Percentiles rank a stretch among this genome's conserved stretches.
phyloP scores from a whole-genome alignment of 2,113 vertebrate genomes.

The Malurus alboscapulatus region DNA sequence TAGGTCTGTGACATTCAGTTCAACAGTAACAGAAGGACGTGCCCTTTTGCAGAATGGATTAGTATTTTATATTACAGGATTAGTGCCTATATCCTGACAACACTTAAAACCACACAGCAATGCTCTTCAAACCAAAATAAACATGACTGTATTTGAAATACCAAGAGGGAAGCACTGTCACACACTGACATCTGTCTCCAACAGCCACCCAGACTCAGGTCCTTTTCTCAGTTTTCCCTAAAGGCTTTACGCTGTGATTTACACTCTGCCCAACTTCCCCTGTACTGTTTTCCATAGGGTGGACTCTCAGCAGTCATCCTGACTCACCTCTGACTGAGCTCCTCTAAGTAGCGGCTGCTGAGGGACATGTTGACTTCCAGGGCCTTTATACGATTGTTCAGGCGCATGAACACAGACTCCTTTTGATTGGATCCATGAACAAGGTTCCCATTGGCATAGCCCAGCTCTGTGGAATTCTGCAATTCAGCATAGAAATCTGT shows the following conservation, averaged over 20 bases:
- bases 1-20: neutral
- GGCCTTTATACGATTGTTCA: constrained; percentile 98
- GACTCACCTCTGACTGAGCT: constrained; percentile 94
- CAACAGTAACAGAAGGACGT: neutral
- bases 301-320: neutral
- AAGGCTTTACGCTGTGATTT: neutral
- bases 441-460: constrained; percentile 85
- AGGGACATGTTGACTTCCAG: constrained; percentile 99
- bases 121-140: neutral
- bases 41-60: neutral
- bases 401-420: constrained; percentile 97
- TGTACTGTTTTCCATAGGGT: neutral
- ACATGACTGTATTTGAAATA: neutral
- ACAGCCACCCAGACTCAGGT: neutral
- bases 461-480: constrained; percentile 88
- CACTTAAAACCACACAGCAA: neutral
- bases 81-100: neutral
- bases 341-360: constrained; percentile 95
- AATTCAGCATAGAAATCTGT: constrained; percentile 97
- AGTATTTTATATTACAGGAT: neutral
- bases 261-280: neutral
- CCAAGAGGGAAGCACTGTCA: neutral
- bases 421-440: constrained; percentile 96
- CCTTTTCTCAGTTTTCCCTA: neutral
- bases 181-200: neutral